These are phyloP conservation scores for Geophilus truncorum DNA, from an alignment of 2,888 invertebrate genomes.

Conservation along the genomic window DNA sequence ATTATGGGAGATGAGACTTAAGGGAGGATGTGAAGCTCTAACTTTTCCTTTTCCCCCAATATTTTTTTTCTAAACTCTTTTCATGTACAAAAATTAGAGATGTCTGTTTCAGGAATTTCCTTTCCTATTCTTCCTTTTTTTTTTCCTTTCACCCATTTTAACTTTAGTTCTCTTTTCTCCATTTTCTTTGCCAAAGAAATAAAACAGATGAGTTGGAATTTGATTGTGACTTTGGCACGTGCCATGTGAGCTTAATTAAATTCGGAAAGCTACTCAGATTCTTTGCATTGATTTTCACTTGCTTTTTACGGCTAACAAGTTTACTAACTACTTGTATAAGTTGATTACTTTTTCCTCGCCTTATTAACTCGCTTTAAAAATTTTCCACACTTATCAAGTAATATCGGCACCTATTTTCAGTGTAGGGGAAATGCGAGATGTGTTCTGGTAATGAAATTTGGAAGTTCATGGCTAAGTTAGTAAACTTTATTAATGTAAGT, in stretches of 20 bases:
- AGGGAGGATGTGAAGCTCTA: background rate
- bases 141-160: too few species aligned
- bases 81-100: background rate
- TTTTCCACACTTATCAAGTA: background rate
- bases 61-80: background rate
- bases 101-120: background rate
- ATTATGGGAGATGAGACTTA: background rate
- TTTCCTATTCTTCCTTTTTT: background rate
- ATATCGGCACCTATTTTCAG: too few species aligned
- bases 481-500: too few species aligned
- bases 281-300: slow-evolving; percentile 16
- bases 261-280: slow-evolving; percentile 10
- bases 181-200: background rate
- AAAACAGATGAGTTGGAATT: slow-evolving; percentile 16
- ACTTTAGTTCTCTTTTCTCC: background rate
- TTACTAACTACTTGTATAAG: slow-evolving; percentile 7
- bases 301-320: slow-evolving; percentile 3
- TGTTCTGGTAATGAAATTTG: too few species aligned
- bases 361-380: background rate
- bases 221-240: slow-evolving; percentile 20
- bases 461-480: too few species aligned
- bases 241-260: slow-evolving; percentile 6
- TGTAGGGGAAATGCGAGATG: too few species aligned
- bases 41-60: background rate
- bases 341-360: background rate